phyloP scores from a whole-genome alignment of 1,140 invertebrate genomes.

The Anagrus nilaparvatae region DNA sequence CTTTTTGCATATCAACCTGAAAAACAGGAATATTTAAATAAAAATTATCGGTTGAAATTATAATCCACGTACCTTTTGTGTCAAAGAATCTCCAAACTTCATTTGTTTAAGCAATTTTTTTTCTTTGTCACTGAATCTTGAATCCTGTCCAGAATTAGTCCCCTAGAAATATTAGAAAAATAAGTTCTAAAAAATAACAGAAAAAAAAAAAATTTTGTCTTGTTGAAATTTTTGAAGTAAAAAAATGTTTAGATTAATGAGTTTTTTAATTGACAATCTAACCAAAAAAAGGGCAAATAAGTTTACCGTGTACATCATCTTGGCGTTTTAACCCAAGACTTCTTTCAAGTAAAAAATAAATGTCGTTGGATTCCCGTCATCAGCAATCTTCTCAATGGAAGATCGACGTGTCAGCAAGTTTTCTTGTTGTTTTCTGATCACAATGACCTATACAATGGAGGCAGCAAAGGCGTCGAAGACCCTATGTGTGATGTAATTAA shows the following conservation, averaged over 20 bases:
- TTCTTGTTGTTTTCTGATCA: too few relatives aligned
- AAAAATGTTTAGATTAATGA: background rate
- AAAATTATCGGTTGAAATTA: constrained; percentile 7
- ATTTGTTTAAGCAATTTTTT: constrained; percentile 98
- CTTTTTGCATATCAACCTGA: constrained; percentile 96
- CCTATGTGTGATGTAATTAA: background rate
- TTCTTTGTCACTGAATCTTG: constrained; percentile 97
- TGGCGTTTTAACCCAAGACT: too few relatives aligned
- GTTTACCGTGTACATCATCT: constrained; percentile 48
- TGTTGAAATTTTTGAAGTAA: background rate
- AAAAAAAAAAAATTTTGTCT: background rate
- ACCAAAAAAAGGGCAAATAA: too few relatives aligned
- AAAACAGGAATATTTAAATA: constrained; percentile 26
- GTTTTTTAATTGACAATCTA: too few relatives aligned
- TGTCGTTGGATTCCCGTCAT: constrained; percentile 1
- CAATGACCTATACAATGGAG: background rate
- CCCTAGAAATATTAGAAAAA: constrained; percentile 56
- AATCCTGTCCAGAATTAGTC: constrained; percentile 96
- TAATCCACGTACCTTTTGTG: constrained; percentile 60
- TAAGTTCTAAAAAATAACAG: constrained; percentile 5
- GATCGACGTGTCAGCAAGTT: too few relatives aligned
- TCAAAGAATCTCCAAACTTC: constrained; percentile 90
- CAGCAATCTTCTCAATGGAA: constrained; percentile 4
- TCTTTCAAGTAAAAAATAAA: too few relatives aligned
- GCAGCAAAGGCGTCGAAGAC: background rate